Percentiles rank a stretch among this genome's conserved stretches.
Evolutionary conservation across 2,797 vertebrate genomes (phyloP).

Genomic region (Brachyalestes nurse): DNA sequence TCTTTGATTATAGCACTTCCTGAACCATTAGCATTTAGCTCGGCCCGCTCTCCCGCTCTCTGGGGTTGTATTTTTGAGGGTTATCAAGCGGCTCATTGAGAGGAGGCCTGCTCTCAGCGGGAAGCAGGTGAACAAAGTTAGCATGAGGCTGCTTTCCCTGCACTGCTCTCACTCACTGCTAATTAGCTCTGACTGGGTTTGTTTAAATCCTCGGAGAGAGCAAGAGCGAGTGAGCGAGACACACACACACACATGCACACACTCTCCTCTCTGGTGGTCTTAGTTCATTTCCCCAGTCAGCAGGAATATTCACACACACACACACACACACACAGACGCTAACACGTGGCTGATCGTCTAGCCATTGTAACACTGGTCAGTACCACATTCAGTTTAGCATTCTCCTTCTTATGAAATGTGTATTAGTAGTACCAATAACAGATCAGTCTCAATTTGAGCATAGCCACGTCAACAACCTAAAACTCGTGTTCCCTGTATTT

Average conservation of each 20-base stretch:
- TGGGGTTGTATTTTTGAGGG: conserved; percentile 80
- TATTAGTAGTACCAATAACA: not conserved
- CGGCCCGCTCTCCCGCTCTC: conserved; percentile 45
- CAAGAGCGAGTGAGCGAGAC: conserved; percentile 55
- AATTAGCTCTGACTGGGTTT: conserved; percentile 88
- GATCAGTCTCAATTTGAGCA: not conserved
- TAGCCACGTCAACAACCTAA: not conserved
- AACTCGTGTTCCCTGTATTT: not conserved
- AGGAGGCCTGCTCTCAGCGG: conserved; percentile 84
- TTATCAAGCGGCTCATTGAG: conserved; percentile 86
- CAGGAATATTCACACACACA: conserved; percentile 66
- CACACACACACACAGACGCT: conserved; percentile 19
- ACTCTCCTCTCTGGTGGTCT: conserved; percentile 79
- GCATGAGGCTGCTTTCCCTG: conserved; percentile 79
- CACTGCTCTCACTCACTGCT: conserved; percentile 82
- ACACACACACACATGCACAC: conserved; percentile 47
- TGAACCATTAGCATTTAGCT: conserved; percentile 54
- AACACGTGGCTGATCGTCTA: conserved; percentile 50
- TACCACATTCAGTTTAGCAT: not conserved
- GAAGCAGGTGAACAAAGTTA: conserved; percentile 88
- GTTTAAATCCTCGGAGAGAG: conserved; percentile 83
- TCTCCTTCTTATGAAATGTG: not conserved
- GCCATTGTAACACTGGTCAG: not conserved
- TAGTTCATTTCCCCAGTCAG: conserved; percentile 78
- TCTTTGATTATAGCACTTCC: conserved; percentile 47